Evolutionary conservation across 2,797 vertebrate genomes (phyloP).

Genomic region (Loris lydekkerianus): DNA sequence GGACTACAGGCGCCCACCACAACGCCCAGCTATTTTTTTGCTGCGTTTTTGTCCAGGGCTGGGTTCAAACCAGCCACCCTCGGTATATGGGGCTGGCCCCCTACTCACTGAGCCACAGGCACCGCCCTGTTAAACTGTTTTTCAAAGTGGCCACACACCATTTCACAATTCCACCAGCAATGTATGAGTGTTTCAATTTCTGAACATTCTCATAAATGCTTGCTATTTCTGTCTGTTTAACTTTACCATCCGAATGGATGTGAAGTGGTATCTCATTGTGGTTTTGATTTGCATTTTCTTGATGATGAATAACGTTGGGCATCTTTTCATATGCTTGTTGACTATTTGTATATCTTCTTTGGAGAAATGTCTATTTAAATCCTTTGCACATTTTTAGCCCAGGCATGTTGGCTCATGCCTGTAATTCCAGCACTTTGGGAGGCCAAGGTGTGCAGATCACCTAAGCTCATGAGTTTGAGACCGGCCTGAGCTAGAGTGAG

Average conservation of each 20-base stretch:
- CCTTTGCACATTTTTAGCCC: no score
- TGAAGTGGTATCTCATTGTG: neutral
- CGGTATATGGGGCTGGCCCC: no score
- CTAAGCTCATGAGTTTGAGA: no score
- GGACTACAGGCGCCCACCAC: no score
- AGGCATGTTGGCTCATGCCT: no score
- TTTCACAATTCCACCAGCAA: neutral
- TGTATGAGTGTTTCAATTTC: neutral
- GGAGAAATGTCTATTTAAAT: neutral
- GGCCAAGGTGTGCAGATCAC: no score
- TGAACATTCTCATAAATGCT: neutral
- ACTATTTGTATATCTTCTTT: neutral
- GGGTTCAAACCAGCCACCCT: no score
- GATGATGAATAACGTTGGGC: neutral
- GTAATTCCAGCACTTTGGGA: no score
- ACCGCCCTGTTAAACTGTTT: neutral
- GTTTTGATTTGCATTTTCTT: neutral
- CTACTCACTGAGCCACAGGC: no score
- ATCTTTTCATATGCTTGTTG: neutral
- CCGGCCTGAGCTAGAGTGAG: no score
- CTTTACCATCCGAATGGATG: neutral
- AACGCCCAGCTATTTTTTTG: no score
- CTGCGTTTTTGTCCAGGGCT: no score
- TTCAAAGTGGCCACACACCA: neutral
- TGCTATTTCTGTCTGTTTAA: neutral